phyloP scores from a whole-genome alignment of 2,888 invertebrate genomes.

The Ophion obscuratus region DNA sequence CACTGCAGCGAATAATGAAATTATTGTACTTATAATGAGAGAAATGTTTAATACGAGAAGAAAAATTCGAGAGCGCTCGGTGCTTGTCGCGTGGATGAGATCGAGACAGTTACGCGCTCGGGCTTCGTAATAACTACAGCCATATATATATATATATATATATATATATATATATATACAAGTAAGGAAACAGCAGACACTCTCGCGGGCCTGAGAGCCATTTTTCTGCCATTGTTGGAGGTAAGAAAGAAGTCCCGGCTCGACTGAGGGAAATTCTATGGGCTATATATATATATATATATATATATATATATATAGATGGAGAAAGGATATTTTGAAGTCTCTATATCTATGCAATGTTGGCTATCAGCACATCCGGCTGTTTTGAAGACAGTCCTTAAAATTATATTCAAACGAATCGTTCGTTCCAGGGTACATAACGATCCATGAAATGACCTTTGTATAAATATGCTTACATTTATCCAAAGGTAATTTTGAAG shows the following conservation, averaged over 20 bases:
- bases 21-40: constrained; percentile 40
- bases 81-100: constrained; percentile 6
- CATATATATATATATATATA: not conserved
- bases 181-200: constrained; percentile 32
- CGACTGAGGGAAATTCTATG: constrained; percentile 25
- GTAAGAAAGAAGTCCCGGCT: constrained; percentile 50
- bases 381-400: too few relatives aligned
- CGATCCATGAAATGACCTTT: too few relatives aligned
- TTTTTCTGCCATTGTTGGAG: constrained; percentile 58
- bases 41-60: constrained; percentile 38
- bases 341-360: too few relatives aligned
- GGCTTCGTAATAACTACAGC: constrained; percentile 39
- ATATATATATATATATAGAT: too few relatives aligned
- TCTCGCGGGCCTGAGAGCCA: constrained; percentile 55
- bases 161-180: too few relatives aligned
- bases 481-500: too few relatives aligned
- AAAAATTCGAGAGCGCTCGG: constrained; percentile 13
- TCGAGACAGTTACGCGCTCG: constrained; percentile 15
- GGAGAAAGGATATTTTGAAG: too few relatives aligned
- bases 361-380: too few relatives aligned
- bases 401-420: too few relatives aligned
- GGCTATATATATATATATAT: not conserved
- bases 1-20: constrained; percentile 18
- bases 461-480: too few relatives aligned
- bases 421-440: too few relatives aligned